Base-by-base conservation (phyloP, 2,113 vertebrate genomes). In the Boulengeromyrus knoepffleri region DNA sequence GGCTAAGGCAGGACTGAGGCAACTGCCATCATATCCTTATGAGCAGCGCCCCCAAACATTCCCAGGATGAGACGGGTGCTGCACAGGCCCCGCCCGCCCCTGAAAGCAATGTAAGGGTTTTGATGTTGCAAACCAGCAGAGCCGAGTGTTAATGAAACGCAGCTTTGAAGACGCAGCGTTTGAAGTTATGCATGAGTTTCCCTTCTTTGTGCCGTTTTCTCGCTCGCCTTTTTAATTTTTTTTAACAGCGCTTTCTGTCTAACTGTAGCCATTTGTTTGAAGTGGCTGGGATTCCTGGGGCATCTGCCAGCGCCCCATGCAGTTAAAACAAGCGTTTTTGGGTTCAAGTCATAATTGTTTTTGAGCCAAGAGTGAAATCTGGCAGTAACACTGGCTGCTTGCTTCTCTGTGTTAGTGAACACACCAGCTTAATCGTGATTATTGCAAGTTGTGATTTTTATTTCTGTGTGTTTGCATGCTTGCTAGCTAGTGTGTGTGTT, bases 161-260 rank as follows among this genome's bases (percentile, higher is more conserved):
- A 95, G 95, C 94, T 96, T 95, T 96, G 95, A 96, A 96, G 95
- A 94, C 91, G 89, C 92, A 89, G 92, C 90, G 93, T 95, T 95
- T 95, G 95, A 96, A 96, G 95, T 95, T 95, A 93, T 96, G 95
- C 94, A 95, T 95, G 94, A 96, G 95, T 95, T 94, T 53, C 49
- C 93, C 93, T 94, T 92, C 94, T 95, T 95, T 95, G 93, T 94
- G 92, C 93, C 93, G 93, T 91, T 91, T 90, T 93, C 89, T 91
- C 90, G 88, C 89, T 87, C 12, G 7, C 58, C 5, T 53, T 49
- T 56, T 56, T 7, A 56, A 7, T 46, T 80, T 74, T 53, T 21
- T 36, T 58, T 86, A 90, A 53, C n/a, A 39, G 17, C n/a, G 3
- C 46, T 46, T 86, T 50, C 49, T 50, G 85, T 52, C n/a, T 45